Evolutionary conservation across 2,797 vertebrate species (phyloP).

Genomic region (Crypturellus tataupa): DNA sequence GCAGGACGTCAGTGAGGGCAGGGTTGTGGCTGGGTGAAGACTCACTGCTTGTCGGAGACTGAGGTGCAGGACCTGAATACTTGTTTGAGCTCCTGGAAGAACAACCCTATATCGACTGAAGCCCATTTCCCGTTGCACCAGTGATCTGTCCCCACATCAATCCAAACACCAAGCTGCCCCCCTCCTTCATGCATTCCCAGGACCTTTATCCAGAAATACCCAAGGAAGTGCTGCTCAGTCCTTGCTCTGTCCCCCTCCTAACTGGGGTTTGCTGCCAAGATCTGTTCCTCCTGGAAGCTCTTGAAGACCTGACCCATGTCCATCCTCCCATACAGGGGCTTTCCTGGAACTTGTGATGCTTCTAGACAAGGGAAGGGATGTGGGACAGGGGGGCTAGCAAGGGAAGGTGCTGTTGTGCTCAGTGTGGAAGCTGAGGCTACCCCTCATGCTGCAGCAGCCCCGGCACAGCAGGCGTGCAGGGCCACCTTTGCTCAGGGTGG

Average conservation of each 20-base stretch:
- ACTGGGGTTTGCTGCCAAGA: neutral
- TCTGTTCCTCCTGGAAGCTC: neutral
- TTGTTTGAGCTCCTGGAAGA: neutral
- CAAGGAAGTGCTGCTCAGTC: neutral
- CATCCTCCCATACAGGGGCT: neutral
- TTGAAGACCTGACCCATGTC: neutral
- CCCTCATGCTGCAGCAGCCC: no score
- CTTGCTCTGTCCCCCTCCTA: neutral
- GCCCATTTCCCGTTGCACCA: neutral
- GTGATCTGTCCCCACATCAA: neutral
- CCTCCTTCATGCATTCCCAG: neutral
- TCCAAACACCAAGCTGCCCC: neutral
- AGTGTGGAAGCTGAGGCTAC: no score
- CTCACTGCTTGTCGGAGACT: neutral
- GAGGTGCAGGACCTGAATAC: neutral
- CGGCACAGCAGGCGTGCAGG: no score
- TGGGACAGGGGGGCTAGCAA: no score
- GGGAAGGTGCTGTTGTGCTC: no score
- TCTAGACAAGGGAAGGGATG: neutral
- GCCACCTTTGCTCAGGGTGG: neutral
- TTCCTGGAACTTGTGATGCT: neutral
- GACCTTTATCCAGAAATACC: neutral
- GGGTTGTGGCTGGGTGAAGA: neutral
- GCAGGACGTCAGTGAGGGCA: neutral
- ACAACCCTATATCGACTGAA: neutral